phyloP scores from a whole-genome alignment of 1,140 invertebrate genomes.

The Drosophila kikkawai region DNA sequence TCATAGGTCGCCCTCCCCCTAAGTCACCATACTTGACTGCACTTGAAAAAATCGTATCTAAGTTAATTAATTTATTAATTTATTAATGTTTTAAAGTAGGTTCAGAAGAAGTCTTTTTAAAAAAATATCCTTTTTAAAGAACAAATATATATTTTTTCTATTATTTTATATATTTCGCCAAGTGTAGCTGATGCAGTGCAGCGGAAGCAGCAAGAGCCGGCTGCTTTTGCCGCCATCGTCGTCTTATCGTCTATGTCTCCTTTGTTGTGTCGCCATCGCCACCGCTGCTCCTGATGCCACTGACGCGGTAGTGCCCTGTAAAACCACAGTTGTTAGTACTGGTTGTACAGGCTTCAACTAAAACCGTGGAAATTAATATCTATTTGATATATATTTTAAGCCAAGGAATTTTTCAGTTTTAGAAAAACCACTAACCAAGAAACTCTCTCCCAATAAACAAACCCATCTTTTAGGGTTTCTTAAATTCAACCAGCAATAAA shows the following conservation, averaged over 20 bases:
- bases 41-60: not conserved
- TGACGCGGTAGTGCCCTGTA: slow-evolving; percentile 6
- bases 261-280: slow-evolving; percentile 63
- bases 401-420: not conserved
- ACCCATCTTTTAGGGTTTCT: not conserved
- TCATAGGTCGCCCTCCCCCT: not conserved
- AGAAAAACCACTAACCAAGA: not conserved
- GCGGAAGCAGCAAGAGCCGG: slow-evolving; percentile 44
- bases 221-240: slow-evolving; percentile 33
- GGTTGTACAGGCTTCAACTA: not conserved
- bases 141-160: no score
- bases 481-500: not conserved
- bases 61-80: no score
- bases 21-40: not conserved
- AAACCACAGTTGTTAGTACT: slow-evolving; percentile 39
- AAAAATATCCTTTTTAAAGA: no score
- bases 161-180: no score
- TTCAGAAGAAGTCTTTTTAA: no score
- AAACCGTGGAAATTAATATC: not conserved
- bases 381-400: not conserved
- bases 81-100: no score
- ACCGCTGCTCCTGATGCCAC: slow-evolving; percentile 33
- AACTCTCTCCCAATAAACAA: not conserved
- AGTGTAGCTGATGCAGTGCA: slow-evolving; percentile 49
- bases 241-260: slow-evolving; percentile 69